Evolutionary conservation across 2,888 invertebrate genomes (phyloP).

Genomic region (Empis livida): DNA sequence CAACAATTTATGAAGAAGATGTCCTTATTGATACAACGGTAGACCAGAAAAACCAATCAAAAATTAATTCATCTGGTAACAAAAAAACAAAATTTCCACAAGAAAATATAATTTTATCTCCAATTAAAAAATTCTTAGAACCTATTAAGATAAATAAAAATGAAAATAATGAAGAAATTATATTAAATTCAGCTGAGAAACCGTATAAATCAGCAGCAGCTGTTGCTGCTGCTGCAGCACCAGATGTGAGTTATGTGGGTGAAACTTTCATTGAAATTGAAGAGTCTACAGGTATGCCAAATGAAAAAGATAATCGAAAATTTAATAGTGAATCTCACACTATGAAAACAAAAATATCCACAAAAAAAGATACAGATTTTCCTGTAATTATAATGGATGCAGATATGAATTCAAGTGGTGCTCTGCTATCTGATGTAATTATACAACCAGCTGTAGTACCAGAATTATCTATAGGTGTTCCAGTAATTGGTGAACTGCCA

Average conservation of each 20-base stretch:
- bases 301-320: neutral
- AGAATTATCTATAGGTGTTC: slow-evolving; percentile 33
- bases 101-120: slow-evolving; percentile 33
- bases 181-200: neutral
- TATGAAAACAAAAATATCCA: neutral
- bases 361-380: neutral
- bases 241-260: slow-evolving; percentile 35
- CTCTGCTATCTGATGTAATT: slow-evolving; percentile 26
- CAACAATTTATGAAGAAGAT: slow-evolving; percentile 27
- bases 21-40: slow-evolving; percentile 14
- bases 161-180: slow-evolving; percentile 1
- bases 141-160: slow-evolving; percentile 25
- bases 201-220: neutral
- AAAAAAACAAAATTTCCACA: slow-evolving; percentile 14
- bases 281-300: slow-evolving; percentile 20
- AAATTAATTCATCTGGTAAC: slow-evolving; percentile 4
- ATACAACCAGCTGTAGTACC: slow-evolving; percentile 34
- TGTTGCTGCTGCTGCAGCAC: slow-evolving; percentile 23
- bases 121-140: slow-evolving; percentile 25
- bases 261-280: slow-evolving; percentile 36
- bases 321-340: neutral
- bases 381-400: neutral
- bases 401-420: neutral
- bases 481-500: slow-evolving; percentile 35
- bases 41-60: slow-evolving; percentile 3